Base-by-base conservation (phyloP, 1,140 invertebrate species). In the Maconellicoccus hirsutus region DNA sequence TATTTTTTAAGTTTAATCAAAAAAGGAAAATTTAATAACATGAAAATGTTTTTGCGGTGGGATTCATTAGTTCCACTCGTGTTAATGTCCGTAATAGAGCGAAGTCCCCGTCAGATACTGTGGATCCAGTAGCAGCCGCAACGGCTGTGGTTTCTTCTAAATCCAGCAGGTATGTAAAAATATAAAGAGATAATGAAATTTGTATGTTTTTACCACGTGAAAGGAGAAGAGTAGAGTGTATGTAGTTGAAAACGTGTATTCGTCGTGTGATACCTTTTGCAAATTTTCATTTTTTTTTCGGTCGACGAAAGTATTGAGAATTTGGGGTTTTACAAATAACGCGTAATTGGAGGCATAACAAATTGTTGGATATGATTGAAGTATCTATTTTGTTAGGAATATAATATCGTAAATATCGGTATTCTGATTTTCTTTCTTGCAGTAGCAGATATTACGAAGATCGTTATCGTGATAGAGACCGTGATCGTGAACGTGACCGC, bases 381-480 rank as follows among this genome's bases (percentile, higher is more conserved):
- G 29, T 33, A 33, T 33, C 29, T 3, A 33, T 3, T 33, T 33
- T 6, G 3, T 33, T 33, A 12, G 12, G 29, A 33, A 6, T 33
- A 33, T 33, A 33, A 6, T 33, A 33, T 33, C n/a, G n/a, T 33
- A 33, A 33, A 8, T 19, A 16, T 52, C n/a, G 10, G 2, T 52
- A 8, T 4, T 52, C n/a, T 52, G 10, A 16, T 52, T 52, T 52
- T 52, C 2, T 52, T 52, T 38, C 14, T 52, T 66, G 8, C 19
- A 25, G 10, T 19, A 66, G 77, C 79, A 82, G 88, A 73, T 92
- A 91, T 82, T 91, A 92, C 82, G 89, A 91, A 75, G 89, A 90
- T 79, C 83, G 89, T 73, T 90, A 91, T 81, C 84, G 88, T 75
- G 88, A 89, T 77, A 83, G 86, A 71, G 84, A 83, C n/a, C 71